These are phyloP conservation scores for Selene dorsalis DNA, from an alignment of 2,797 vertebrate species.

Conservation along the genomic window DNA sequence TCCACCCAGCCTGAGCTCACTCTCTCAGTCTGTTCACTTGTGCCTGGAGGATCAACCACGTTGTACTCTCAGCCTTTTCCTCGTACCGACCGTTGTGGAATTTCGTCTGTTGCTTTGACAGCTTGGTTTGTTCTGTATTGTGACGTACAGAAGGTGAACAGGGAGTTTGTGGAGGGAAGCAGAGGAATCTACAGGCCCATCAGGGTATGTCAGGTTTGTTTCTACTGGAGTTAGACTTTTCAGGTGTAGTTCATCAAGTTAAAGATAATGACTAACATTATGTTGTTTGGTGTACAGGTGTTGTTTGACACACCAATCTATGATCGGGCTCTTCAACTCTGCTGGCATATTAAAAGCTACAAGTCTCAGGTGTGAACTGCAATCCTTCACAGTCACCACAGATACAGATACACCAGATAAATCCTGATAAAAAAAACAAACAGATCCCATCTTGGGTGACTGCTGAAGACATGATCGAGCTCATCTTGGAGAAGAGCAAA, in stretches of 20 bases:
- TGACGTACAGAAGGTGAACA: neutral
- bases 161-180: neutral
- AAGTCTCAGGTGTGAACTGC: constrained; percentile 14
- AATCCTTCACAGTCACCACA: neutral
- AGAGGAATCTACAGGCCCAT: neutral
- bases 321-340: constrained; percentile 8
- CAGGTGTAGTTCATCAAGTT: neutral
- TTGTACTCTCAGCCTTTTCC: neutral
- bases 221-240: neutral
- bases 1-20: neutral
- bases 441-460: constrained; percentile 16
- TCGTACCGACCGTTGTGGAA: neutral
- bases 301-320: constrained; percentile 6
- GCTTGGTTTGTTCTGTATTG: neutral
- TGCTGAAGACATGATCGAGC: constrained; percentile 17
- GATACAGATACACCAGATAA: neutral
- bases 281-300: constrained; percentile 6
- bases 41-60: neutral
- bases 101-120: too few species aligned
- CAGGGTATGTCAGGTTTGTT: neutral
- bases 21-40: neutral
- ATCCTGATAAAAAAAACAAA: neutral
- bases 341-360: constrained; percentile 4
- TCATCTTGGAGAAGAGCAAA: constrained; percentile 4
- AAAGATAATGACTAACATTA: neutral